Percentiles rank a stretch among this genome's conserved stretches.
These are phyloP conservation scores for Melozone crissalis DNA, from an alignment of 2,113 vertebrate species.

Conservation along the genomic window DNA sequence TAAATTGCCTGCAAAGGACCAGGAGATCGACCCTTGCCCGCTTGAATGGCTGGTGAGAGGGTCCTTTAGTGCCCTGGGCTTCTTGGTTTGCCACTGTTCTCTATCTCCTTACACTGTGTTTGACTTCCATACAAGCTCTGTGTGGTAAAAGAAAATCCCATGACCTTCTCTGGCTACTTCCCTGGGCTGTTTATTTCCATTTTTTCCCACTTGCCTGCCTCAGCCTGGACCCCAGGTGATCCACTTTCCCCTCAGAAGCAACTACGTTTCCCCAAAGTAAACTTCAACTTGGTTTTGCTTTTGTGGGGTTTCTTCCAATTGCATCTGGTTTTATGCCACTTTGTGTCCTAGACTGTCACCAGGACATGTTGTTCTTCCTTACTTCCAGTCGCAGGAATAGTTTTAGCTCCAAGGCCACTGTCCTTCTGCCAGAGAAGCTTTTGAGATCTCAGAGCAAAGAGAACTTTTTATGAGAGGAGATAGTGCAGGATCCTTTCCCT, in stretches of 20 bases:
- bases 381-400: not conserved
- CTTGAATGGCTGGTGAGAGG: not conserved
- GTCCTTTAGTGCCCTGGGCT: not conserved
- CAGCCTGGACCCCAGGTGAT: not conserved
- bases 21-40: accelerated
- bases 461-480: not conserved
- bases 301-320: not conserved
- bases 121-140: not conserved
- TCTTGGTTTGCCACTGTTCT: slow-evolving; percentile 3
- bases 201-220: not conserved
- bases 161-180: not conserved
- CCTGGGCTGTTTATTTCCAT: not conserved
- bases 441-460: not conserved
- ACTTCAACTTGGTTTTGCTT: not conserved
- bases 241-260: not conserved
- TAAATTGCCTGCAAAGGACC: not conserved
- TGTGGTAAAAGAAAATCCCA: not conserved
- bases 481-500: not conserved
- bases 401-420: not conserved
- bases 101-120: not conserved
- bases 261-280: not conserved
- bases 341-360: not conserved
- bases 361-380: not conserved
- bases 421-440: not conserved
- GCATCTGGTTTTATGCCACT: not conserved